Evolutionary conservation across 2,888 invertebrate species (phyloP), one percentile per base, ranked within the genome.

Genomic region (Cerceris rybyensis): DNA sequence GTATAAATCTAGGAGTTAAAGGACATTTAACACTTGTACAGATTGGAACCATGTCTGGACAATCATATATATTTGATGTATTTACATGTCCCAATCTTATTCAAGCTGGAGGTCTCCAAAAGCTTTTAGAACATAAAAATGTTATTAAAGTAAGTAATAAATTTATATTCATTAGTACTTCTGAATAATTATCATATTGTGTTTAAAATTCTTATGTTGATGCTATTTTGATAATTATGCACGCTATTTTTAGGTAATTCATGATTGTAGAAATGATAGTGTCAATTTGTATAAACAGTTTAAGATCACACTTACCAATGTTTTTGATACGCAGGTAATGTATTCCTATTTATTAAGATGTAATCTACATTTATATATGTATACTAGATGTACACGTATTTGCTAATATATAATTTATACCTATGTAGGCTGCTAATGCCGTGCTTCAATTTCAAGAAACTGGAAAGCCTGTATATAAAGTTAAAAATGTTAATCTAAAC

Each of bases 211-310:
- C 57, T n/a, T 41, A 43, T 6, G 9, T 39, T 49, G n/a, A 75
- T 65, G 14, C 8, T 74, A 46, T 16, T 49, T 43, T 73, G 6
- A 49, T 46, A 68, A 17, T 13, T 49, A 43, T 60, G 0, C 11
- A 11, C 7, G 76, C 82, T 79, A 6, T 71, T 92, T 92, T 69
- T 84, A 95, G 95, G 95, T 98, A 70, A 96, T 98, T 89, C 98
- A 98, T 92, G 98, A 98, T 91, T 98, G 98, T 90, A 95, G 98
- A 80, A 98, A 97, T 92, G 98, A 98, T 93, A 97, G 98, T 75
- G 96, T 96, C 60, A 98, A 97, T 93, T 94, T 98, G 84, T 96
- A 95, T 93, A 95, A 95, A 91, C 98, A 98, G 91, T 98, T 96
- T 93, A 96, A 96, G 84, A 96, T 98, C 82, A 95, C 96, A 68